A percentile compares a stretch with the other conserved stretches of the same genome.
Conservation (phyloP, 2,113 vertebrate genomes). For the Chelonoidis abingdonii region DNA sequence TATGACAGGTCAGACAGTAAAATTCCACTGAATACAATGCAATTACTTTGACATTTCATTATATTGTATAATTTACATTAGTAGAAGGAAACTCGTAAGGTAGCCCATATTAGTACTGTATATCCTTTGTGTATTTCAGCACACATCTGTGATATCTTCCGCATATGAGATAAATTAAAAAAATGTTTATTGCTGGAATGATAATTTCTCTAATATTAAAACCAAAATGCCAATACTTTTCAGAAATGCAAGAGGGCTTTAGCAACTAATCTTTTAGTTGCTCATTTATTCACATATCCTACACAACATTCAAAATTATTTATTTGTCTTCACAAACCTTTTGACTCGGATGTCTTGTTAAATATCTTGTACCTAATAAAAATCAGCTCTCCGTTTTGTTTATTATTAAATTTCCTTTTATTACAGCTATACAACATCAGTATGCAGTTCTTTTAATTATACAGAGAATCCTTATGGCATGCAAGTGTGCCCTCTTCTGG, state of each 20-base stretch:
- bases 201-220: background rate
- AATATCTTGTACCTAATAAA: conserved; percentile 33
- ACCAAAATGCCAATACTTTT: background rate
- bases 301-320: background rate
- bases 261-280: background rate
- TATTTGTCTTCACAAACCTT: background rate
- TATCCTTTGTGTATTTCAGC: background rate
- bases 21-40: background rate
- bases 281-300: background rate
- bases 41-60: background rate
- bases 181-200: background rate
- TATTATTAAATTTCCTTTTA: conserved; percentile 40
- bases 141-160: background rate
- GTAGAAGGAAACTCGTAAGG: background rate
- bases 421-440: background rate
- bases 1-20: background rate
- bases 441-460: background rate
- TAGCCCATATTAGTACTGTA: background rate
- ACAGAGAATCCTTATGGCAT: conserved; percentile 10
- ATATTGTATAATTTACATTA: background rate
- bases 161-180: background rate
- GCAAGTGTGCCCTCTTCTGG: conserved; percentile 83
- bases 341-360: conserved; percentile 36
- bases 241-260: background rate
- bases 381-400: conserved; percentile 37